Evolutionary conservation across 2,797 vertebrate genomes (phyloP), one percentile per base, ranked within the genome.

Genomic region (Myripristis murdjan): DNA sequence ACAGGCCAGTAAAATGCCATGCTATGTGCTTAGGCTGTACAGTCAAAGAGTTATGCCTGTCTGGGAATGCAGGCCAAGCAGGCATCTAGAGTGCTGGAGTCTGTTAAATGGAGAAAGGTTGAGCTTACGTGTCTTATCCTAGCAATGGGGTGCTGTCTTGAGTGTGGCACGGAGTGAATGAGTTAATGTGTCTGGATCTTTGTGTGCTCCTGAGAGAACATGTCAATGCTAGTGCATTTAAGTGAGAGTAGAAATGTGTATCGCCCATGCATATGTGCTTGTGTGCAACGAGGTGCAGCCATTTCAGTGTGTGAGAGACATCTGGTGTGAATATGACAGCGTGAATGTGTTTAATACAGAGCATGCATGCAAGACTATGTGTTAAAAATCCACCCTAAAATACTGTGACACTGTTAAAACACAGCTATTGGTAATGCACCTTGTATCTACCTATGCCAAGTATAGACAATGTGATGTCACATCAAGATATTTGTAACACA

Each of bases 1-100:
- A 91, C 82, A 65, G 81, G 77, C 81, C 84, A 87, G 86, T 91
- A 89, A 93, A 91, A 90, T 81, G 74, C 70, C 44, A 74, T 79
- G 83, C 82, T 85, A 63, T 72, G 86, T 83, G 71, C 84, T 84
- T 70, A 65, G 59, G 53, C 58, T 59, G 59, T 6, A 80, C 80
- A 9, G 37, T 87, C 82, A 64, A 77, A 75, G 69, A 83, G 79
- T 85, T 87, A 78, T 76, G 70, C 66, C 75, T 71, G 89, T 92
- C 89, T 91, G 85, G 88, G 87, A 92, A 89, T 85, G 83, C 69
- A 39, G 84, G 70, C 57, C 18, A 11, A 20, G 60, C 61, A 54
- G 61, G 10, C 66, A 69, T 81, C 48, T 51, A 67, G 11, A 43
- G 72, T 14, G 60, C 66, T 54, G 63, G 44, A 72, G 63, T 16